Conservation (phyloP, 2,797 vertebrate genomes). For the Melanotaenia nigrans region DNA sequence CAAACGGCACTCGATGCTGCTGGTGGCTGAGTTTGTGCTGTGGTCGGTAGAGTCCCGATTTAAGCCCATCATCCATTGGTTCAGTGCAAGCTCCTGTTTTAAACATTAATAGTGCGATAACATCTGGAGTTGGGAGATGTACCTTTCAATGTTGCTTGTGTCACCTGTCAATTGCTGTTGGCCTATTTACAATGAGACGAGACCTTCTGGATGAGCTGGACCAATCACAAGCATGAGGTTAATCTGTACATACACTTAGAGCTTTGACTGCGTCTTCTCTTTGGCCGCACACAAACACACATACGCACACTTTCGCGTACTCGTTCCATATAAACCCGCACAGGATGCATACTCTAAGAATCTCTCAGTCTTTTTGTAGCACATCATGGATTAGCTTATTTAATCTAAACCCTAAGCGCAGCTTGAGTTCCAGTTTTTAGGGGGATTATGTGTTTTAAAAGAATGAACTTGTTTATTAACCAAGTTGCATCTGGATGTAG, state of each 20-base stretch:
- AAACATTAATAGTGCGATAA: slow-evolving; percentile 37
- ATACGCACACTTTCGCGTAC: slow-evolving; percentile 9
- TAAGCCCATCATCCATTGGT: not conserved
- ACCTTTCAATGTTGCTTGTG: slow-evolving; percentile 26
- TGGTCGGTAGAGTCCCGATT: not conserved
- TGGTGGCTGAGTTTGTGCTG: not conserved
- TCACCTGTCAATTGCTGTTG: slow-evolving; percentile 63
- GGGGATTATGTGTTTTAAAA: slow-evolving; percentile 60
- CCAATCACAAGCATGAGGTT: slow-evolving; percentile 59
- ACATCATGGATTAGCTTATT: slow-evolving; percentile 52
- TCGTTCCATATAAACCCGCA: slow-evolving; percentile 20
- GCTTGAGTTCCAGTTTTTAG: slow-evolving; percentile 58
- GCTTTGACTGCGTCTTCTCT: slow-evolving; percentile 34
- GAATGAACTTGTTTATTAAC: slow-evolving; percentile 63
- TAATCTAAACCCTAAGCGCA: slow-evolving; percentile 58
- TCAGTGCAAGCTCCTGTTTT: slow-evolving; percentile 19
- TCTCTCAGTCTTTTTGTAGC: slow-evolving; percentile 26
- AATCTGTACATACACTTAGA: slow-evolving; percentile 62
- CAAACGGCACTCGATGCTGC: not conserved
- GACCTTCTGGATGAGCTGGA: slow-evolving; percentile 57
- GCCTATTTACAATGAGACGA: slow-evolving; percentile 55
- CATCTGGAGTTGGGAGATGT: slow-evolving; percentile 45
- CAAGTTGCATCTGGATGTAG: slow-evolving; percentile 57
- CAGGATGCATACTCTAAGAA: slow-evolving; percentile 18
- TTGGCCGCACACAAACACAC: slow-evolving; percentile 23